Base-by-base conservation (phyloP, 2,888 invertebrate genomes). In the Gari tellinella region DNA sequence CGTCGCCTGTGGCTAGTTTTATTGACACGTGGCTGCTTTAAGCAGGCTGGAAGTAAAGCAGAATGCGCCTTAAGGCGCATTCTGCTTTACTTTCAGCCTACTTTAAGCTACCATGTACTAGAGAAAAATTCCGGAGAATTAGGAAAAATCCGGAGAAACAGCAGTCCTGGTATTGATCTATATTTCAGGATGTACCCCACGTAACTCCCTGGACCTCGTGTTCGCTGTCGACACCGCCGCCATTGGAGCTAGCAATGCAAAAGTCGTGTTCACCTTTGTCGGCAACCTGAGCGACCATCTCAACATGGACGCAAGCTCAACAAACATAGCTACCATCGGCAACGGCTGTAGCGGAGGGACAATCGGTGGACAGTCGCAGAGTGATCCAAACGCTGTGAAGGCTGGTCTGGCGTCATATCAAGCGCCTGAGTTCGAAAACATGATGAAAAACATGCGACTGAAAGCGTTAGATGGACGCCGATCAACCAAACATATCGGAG, bases 161-260 rank as follows among this genome's bases (percentile, higher is more conserved):
- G 40, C 40, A n/a, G n/a, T n/a, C n/a, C n/a, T n/a, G n/a, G n/a
- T n/a, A n/a, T n/a, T n/a, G n/a, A n/a, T n/a, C 55, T 46, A 21
- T 40, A 4, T 45, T 43, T 0, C 43, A 81, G 81, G 70, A n/a
- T 81, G 81, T 40, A 63, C 64, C 8, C 81, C 81, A 7, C 63
- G 58, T 10, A 40, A 48, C 7, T 38, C 72, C 2, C 37, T 81
- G 8, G 75, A 81, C 48, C 37, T 78, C 10, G 73, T 75, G 37
- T 73, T 81, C 41, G 75, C 73, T 19, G 66, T 81, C 1, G 81
- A 81, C 48, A 70, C 78, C 0, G 72, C 81, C 8, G 78, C 67
- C 7, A 64, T 78, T 1, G 81, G 81, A 0, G 62, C 64, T 2
- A 67, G 40, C 43, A 81, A 78, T 53, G 48, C 78, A 0, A 67